Conservation (phyloP, 2,797 vertebrate genomes). For the Sebastiscus albofasciatus region DNA sequence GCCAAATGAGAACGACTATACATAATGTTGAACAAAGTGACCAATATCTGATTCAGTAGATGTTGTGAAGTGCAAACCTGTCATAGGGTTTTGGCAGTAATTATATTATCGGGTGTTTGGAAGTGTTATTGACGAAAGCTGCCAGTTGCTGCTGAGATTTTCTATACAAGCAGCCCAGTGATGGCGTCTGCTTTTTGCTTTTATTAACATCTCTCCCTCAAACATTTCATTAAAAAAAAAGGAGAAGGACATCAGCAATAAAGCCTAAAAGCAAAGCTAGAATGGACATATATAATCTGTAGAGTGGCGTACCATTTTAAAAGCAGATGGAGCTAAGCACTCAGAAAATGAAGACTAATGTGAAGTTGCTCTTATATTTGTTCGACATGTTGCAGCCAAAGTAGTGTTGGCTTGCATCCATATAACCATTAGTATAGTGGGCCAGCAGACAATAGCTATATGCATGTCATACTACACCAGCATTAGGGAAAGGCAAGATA, state of each 20-base stretch:
- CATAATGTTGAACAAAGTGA: background rate
- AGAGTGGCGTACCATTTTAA: background rate
- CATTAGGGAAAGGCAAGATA: background rate
- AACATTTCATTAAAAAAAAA: background rate
- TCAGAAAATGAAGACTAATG: background rate
- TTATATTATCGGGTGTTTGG: conserved; percentile 23
- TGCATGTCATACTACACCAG: background rate
- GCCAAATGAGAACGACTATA: background rate
- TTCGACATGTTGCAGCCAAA: background rate
- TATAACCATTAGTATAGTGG: background rate
- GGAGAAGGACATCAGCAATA: background rate
- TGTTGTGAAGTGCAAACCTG: conserved; percentile 24
- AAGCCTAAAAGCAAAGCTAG: background rate
- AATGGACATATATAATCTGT: background rate
- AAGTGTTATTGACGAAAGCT: conserved; percentile 34
- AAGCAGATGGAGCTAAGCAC: background rate
- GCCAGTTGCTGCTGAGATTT: conserved; percentile 15
- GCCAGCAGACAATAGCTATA: background rate
- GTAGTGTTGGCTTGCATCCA: background rate
- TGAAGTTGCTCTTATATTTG: background rate
- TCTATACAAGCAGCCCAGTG: background rate
- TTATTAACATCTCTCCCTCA: background rate
- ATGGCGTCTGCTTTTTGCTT: background rate
- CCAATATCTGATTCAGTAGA: conserved; percentile 17
- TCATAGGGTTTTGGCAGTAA: conserved; percentile 27